Evolutionary conservation across 2,113 vertebrate genomes (phyloP).

Genomic region (Neodontobutis hainanensis): DNA sequence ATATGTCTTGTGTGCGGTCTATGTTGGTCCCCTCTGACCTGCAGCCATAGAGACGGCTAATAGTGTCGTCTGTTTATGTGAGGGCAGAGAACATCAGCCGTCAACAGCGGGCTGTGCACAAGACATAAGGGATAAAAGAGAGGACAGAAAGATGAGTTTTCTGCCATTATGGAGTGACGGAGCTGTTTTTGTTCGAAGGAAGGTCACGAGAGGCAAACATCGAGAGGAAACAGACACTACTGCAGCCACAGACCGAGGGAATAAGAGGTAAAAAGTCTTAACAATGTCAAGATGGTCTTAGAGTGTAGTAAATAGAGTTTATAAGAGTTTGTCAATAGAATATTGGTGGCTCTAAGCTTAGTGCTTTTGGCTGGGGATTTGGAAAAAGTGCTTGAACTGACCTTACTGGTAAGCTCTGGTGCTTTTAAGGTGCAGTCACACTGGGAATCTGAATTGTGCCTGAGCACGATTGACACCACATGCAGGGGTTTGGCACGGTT

Average conservation of each 20-base stretch:
- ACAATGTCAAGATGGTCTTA: too few species aligned
- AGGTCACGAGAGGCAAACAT: neutral
- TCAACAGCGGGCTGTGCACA: neutral
- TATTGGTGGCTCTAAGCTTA: too few species aligned
- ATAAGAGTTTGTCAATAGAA: too few species aligned
- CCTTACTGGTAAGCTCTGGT: too few species aligned
- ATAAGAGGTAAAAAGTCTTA: neutral
- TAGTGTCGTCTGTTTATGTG: neutral
- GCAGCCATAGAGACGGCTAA: neutral
- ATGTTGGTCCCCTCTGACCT: slow-evolving; percentile 1
- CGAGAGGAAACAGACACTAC: neutral
- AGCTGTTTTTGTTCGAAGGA: neutral
- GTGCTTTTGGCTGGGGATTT: too few species aligned
- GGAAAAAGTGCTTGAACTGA: too few species aligned
- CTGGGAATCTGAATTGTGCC: too few species aligned
- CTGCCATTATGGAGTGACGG: neutral
- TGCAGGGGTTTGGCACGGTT: too few species aligned
- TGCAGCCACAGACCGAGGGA: neutral
- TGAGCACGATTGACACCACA: too few species aligned
- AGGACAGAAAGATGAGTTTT: neutral
- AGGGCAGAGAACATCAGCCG: neutral
- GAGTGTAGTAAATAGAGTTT: too few species aligned
- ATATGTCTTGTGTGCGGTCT: neutral
- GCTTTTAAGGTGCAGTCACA: too few species aligned
- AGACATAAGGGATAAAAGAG: too few species aligned